Evolutionary conservation across 30 jellyfish, hydroid and myxozoan species (phyloP).

Genomic region (Aurelia aurita): DNA sequence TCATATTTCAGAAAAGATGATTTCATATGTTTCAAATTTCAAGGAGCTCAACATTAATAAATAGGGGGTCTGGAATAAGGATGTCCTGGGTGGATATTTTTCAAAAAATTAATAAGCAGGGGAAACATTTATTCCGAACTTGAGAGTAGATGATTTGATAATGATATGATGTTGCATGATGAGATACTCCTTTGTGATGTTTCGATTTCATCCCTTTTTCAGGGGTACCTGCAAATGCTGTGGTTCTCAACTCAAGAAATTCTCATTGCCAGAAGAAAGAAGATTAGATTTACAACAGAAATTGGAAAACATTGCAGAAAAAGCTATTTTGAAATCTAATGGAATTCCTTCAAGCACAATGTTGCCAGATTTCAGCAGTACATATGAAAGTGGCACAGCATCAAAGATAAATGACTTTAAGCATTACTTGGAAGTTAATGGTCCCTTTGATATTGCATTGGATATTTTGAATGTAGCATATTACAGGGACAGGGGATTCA

Average conservation of each 20-base stretch:
- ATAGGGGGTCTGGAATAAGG: too few relatives aligned
- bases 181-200: background rate
- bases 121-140: too few relatives aligned
- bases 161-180: too few relatives aligned
- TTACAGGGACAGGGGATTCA: slow-evolving; percentile 65
- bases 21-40: too few relatives aligned
- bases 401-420: slow-evolving; percentile 8
- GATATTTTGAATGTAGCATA: slow-evolving; percentile 72
- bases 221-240: slow-evolving; percentile 76
- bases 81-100: too few relatives aligned
- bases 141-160: too few relatives aligned
- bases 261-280: slow-evolving; percentile 28
- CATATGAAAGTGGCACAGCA: background rate
- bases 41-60: too few relatives aligned
- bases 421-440: slow-evolving; percentile 44
- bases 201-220: background rate
- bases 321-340: slow-evolving; percentile 14
- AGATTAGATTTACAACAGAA: slow-evolving; percentile 21
- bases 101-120: too few relatives aligned
- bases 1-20: too few relatives aligned
- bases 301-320: slow-evolving; percentile 38
- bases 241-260: slow-evolving; percentile 37
- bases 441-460: slow-evolving; percentile 69
- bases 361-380: slow-evolving; percentile 4
- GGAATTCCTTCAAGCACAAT: background rate